These are phyloP conservation scores for Sminthopsis crassicaudata DNA, from an alignment of 2,113 vertebrate species.

Conservation along the genomic window DNA sequence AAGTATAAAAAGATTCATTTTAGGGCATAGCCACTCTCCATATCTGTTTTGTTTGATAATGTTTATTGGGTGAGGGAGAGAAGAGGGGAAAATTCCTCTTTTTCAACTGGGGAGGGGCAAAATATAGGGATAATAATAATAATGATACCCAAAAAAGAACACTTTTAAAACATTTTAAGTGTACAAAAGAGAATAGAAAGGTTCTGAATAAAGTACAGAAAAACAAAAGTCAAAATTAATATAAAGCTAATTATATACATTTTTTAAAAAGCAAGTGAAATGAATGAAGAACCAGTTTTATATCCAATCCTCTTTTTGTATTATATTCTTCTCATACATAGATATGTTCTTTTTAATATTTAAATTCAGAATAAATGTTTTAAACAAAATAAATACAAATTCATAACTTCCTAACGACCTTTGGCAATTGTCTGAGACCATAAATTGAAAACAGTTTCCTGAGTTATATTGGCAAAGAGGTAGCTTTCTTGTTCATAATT, in stretches of 20 bases:
- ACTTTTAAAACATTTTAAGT: neutral
- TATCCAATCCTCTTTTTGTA: neutral
- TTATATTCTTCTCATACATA: neutral
- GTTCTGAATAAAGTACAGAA: neutral
- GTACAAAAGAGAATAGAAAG: neutral
- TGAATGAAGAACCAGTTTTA: neutral
- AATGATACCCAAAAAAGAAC: neutral
- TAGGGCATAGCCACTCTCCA: neutral
- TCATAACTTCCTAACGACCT: neutral
- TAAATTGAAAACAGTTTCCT: neutral
- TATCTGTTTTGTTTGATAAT: neutral
- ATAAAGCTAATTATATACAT: too few relatives aligned
- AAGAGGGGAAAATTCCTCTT: neutral
- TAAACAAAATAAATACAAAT: neutral
- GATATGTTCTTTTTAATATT: neutral
- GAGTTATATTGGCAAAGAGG: neutral
- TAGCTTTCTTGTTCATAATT: neutral
- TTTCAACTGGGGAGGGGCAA: neutral
- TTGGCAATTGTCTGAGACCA: neutral
- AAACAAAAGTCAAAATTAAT: neutral
- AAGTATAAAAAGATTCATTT: neutral
- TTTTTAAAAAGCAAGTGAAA: too few relatives aligned
- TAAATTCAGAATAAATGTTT: neutral
- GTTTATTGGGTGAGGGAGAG: neutral
- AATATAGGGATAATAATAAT: neutral